Evolutionary conservation across 2,888 invertebrate species (phyloP), one percentile per base, ranked within the genome.

Genomic region (Morinoia aosen): DNA sequence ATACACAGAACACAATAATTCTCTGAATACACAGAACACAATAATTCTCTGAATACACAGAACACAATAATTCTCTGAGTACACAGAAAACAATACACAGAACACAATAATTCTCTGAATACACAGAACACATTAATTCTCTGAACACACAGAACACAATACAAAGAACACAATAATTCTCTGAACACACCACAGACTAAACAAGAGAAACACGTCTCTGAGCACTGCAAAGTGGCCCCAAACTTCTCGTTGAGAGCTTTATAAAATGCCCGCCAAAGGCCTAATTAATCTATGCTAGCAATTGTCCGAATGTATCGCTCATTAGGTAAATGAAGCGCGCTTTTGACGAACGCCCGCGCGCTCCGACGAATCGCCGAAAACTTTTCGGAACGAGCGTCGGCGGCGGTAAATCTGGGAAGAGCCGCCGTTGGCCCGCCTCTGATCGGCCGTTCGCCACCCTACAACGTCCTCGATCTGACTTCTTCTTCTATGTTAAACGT

Each of bases 271-370:
- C 12, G 90, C 57, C 93, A 12, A 93, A 57, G 93, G 12, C 93
- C n/a, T 93, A 57, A 93, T 93, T 93, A 93, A 93, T 93, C 93
- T 56, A 93, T 93, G 93, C 48, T 93, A 16, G 93, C 93, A 93
- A 93, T 93, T 93, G 93, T 93, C 56, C 33, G 93, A 93, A 93
- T 93, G 93, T 93, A 93, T 93, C 57, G 93, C 93, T 93, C 93
- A 57, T 93, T 93, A 93, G 57, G 93, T 93, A 93, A 93, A 93
- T 93, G 93, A 93, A 93, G 93, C 58, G 93, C 14, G 93, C 93
- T 57, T 93, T 93, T 93, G 93, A 93, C 39, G 93, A 93, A 93
- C 93, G 93, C 93, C 39, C 58, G 93, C 58, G 93, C 57, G 57
- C 58, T 57, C 93, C 11, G 33, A 19, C 57, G 93, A 11, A 56